Evolutionary conservation across 2,797 vertebrate genomes (phyloP), one percentile per base, ranked within the genome.

Genomic region (Manis pentadactyla): DNA sequence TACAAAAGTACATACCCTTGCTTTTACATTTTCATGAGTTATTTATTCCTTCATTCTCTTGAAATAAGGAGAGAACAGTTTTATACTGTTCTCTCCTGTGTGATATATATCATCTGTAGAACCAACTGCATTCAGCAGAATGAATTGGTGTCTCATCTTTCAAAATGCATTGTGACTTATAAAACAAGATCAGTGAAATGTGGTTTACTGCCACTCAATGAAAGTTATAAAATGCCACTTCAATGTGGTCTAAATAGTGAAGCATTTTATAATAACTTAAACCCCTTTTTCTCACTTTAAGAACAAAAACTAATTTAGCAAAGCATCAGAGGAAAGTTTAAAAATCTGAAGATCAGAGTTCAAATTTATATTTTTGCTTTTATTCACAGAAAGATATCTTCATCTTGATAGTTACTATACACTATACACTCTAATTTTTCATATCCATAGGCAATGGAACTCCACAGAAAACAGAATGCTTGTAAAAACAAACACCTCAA

Each of bases 141-240:
- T 94, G 86, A 94, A 97, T 92, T 96, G 69, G 55, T 81, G 82
- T 39, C 68, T 85, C 49, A 95, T 81, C 79, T 96, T 91, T 19
- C 94, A 95, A 97, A 96, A 84, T 57, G 59, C n/a, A 95, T 42
- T 92, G 71, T 92, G 90, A 90, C 59, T 93, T 97, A 93, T 74
- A 97, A 97, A 97, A 93, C 25, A 96, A 97, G 73, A 96, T 95
- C 93, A 96, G 64, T 96, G 85, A 97, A 95, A 95, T 93, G 88
- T 90, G 57, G 63, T 92, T 96, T 95, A 86, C n/a, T 95, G 42
- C 55, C 53, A 94, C 17, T 95, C 53, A 64, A 64, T 92, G 49
- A 86, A 96, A 97, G 68, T 82, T 57, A 68, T 95, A 94, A 97
- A 94, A 96, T 68, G 37, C n/a, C 73, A 79, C 71, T 96, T 96